Conservation (phyloP, 2,888 invertebrate species). For the Ophion ellenae region DNA sequence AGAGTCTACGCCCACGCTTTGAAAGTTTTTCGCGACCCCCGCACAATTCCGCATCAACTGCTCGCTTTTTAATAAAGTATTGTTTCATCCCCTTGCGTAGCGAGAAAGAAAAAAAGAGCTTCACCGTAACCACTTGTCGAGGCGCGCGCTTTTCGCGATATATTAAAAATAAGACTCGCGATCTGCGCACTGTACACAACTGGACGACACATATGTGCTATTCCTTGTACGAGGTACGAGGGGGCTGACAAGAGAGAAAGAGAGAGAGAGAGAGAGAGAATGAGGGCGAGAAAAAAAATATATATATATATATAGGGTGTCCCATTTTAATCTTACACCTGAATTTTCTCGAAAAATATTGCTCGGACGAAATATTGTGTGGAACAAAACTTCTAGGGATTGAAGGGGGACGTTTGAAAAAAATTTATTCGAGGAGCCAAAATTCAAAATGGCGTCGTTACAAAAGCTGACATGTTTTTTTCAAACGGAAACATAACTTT, state of each 20-base stretch:
- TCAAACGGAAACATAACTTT: too few species aligned
- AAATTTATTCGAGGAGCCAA: too few species aligned
- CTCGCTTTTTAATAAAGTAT: constrained; percentile 67
- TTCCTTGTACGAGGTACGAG: constrained; percentile 6
- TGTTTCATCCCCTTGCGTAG: constrained; percentile 59
- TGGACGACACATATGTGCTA: constrained; percentile 17
- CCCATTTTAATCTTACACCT: too few species aligned
- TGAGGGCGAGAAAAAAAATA: not conserved
- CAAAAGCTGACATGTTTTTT: too few species aligned
- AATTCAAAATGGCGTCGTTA: too few species aligned
- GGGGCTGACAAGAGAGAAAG: not conserved
- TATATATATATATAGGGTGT: not conserved
- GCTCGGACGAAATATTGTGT: too few species aligned
- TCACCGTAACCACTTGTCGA: constrained; percentile 27
- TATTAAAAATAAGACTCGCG: constrained; percentile 65
- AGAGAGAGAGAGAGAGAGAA: not conserved
- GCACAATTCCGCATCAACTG: constrained; percentile 50
- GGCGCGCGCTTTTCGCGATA: constrained; percentile 40
- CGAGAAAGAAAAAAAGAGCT: not conserved
- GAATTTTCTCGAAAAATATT: too few species aligned
- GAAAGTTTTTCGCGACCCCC: constrained; percentile 35
- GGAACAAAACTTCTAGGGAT: too few species aligned
- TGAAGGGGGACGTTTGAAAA: too few species aligned
- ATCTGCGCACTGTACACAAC: not conserved
- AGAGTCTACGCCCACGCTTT: not conserved